Evolutionary conservation across 2,797 vertebrate genomes (phyloP).

Genomic region (Oreochromis grahami): DNA sequence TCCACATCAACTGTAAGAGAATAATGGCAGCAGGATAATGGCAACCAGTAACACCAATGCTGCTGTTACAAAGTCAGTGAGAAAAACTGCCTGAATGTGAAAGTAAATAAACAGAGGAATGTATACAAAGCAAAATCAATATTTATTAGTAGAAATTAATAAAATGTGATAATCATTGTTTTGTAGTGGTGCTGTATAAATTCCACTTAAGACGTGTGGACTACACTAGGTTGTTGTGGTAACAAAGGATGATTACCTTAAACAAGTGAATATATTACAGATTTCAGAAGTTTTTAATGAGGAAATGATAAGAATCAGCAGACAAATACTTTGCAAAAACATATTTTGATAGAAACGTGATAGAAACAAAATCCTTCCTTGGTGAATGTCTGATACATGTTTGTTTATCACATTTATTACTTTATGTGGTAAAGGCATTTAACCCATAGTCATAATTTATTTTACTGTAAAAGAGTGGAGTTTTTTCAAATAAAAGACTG

Average conservation of each 20-base stretch:
- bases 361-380: neutral
- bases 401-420: neutral
- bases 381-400: neutral
- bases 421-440: neutral
- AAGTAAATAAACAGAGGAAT: neutral
- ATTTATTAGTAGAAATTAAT: neutral
- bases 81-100: neutral
- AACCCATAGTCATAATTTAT: neutral
- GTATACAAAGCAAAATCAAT: neutral
- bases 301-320: neutral
- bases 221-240: neutral
- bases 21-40: neutral
- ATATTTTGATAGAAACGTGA: neutral
- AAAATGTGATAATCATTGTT: neutral
- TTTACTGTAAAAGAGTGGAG: neutral
- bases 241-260: neutral
- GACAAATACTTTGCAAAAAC: neutral
- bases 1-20: neutral
- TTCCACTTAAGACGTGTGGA: neutral
- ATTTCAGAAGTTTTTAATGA: neutral
- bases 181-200: neutral
- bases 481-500: neutral
- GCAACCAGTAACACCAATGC: neutral
- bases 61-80: neutral
- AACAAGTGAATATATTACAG: neutral